phyloP scores from a whole-genome alignment of 2,113 vertebrate species.

The Esox niger region DNA sequence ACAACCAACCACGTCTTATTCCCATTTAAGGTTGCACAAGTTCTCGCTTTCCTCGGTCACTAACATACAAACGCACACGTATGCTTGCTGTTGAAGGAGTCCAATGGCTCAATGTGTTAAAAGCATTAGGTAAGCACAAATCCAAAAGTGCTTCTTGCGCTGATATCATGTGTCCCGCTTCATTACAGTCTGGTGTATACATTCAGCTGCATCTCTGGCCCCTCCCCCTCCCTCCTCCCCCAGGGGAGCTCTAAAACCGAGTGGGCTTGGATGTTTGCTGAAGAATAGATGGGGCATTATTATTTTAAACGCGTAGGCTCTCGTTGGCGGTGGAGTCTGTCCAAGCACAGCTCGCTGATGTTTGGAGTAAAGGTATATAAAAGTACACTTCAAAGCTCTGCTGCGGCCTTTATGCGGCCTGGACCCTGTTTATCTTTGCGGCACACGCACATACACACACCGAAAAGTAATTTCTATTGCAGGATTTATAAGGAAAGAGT shows the following conservation, averaged over 20 bases:
- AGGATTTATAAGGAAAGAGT: conserved; percentile 34
- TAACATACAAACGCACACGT: conserved; percentile 16
- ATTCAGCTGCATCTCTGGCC: conserved; percentile 64
- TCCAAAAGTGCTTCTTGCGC: conserved; percentile 66
- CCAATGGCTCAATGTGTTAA: conserved; percentile 74
- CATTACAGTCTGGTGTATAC: conserved; percentile 71
- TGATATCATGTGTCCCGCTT: conserved; percentile 72
- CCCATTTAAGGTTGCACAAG: neutral
- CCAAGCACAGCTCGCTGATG: conserved; percentile 33
- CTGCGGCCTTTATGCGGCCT: neutral
- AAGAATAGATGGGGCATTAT: conserved; percentile 62
- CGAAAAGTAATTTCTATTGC: conserved; percentile 26
- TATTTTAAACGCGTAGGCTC: conserved; percentile 48
- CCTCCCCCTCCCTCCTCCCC: conserved; percentile 37
- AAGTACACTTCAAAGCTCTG: conserved; percentile 30
- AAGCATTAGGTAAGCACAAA: conserved; percentile 75
- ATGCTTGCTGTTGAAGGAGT: conserved; percentile 58
- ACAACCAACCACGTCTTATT: neutral
- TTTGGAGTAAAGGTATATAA: conserved; percentile 44
- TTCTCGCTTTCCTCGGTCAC: neutral
- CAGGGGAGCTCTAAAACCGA: conserved; percentile 57
- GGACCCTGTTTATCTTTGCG: conserved; percentile 40
- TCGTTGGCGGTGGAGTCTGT: conserved; percentile 24
- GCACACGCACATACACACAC: neutral
- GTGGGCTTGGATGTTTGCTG: conserved; percentile 54